Conservation (phyloP, 2,888 invertebrate genomes). For the Phyllotreta striolata region DNA sequence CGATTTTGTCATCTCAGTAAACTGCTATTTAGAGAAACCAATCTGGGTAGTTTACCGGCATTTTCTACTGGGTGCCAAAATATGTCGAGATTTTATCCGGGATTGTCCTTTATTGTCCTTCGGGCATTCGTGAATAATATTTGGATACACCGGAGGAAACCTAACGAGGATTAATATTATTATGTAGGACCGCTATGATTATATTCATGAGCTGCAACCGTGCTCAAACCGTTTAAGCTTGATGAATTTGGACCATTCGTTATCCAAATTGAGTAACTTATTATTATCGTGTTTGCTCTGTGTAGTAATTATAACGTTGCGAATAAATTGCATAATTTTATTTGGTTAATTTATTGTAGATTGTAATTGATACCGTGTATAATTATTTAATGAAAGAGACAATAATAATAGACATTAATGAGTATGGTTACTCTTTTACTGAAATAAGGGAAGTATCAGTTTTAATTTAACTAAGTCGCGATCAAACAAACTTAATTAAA, state of each 20-base stretch:
- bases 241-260: constrained; percentile 15
- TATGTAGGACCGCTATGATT: constrained; percentile 15
- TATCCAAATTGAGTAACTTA: constrained; percentile 15
- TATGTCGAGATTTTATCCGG: constrained; percentile 1
- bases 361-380: too few species aligned
- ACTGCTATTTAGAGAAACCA: too few species aligned
- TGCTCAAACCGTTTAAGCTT: constrained; percentile 8
- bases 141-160: constrained; percentile 11
- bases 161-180: constrained; percentile 23
- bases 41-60: too few species aligned
- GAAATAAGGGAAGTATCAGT: too few species aligned
- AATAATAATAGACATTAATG: too few species aligned
- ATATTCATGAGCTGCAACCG: constrained; percentile 20
- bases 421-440: too few species aligned
- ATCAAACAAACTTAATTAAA: too few species aligned
- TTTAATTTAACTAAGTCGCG: too few species aligned
- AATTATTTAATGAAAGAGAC: too few species aligned
- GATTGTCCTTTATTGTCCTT: constrained; percentile 6
- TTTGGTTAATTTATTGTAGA: too few species aligned
- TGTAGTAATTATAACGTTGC: constrained; percentile 2
- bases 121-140: constrained; percentile 11
- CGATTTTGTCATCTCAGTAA: too few species aligned
- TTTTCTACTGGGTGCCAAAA: not conserved
- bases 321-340: not conserved
- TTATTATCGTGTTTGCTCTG: not conserved